phyloP scores from a whole-genome alignment of 2,113 vertebrate species.

The Percina caprodes region DNA sequence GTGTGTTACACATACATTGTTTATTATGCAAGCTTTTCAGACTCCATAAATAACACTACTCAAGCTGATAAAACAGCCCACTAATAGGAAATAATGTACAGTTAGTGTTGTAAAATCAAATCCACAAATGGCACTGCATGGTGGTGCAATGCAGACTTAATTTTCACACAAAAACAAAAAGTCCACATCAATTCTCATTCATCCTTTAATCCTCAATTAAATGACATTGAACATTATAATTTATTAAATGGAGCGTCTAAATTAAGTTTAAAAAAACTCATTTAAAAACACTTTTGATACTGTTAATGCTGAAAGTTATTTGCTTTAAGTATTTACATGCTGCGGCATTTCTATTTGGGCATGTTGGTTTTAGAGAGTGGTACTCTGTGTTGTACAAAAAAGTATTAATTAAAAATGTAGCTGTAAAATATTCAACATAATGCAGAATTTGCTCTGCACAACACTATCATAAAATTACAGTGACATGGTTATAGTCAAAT shows the following conservation, averaged over 20 bases:
- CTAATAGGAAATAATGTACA: slow-evolving; percentile 69
- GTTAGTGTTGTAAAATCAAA: slow-evolving; percentile 59
- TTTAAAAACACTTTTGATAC: slow-evolving; percentile 26
- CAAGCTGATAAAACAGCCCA: slow-evolving; percentile 60
- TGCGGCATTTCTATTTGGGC: not conserved
- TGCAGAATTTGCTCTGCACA: slow-evolving; percentile 4
- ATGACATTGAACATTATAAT: slow-evolving; percentile 35
- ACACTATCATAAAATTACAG: slow-evolving; percentile 30
- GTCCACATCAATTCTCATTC: slow-evolving; percentile 33
- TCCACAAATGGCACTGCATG: slow-evolving; percentile 42
- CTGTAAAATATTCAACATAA: slow-evolving; percentile 15
- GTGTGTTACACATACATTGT: slow-evolving; percentile 21
- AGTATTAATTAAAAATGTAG: not conserved
- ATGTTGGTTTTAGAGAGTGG: not conserved
- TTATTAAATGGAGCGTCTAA: slow-evolving; percentile 40
- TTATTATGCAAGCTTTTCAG: slow-evolving; percentile 62
- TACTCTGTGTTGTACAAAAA: not conserved
- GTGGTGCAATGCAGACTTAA: slow-evolving; percentile 41
- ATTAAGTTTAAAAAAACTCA: slow-evolving; percentile 12
- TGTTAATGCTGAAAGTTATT: slow-evolving; percentile 16
- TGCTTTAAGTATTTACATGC: slow-evolving; percentile 12
- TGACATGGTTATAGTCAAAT: slow-evolving; percentile 24
- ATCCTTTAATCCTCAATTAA: slow-evolving; percentile 30
- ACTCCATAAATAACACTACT: slow-evolving; percentile 61
- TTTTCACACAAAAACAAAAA: slow-evolving; percentile 53